Evolutionary conservation across 2,113 vertebrate genomes (phyloP).

Genomic region (Cettia cetti): DNA sequence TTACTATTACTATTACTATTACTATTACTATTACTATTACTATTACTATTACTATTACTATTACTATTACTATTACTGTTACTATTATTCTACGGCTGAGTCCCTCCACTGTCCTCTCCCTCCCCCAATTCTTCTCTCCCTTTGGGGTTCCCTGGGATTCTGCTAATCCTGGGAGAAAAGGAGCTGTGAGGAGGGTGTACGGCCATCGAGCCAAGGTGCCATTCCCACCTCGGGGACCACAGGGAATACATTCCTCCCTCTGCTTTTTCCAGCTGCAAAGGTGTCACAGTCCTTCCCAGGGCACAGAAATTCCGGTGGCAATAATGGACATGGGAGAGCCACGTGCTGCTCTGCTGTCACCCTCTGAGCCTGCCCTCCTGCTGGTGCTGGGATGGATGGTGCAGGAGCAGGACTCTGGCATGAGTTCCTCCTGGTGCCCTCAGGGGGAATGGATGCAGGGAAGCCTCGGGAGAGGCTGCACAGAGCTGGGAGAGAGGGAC

Average conservation of each 20-base stretch:
- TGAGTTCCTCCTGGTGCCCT: neutral
- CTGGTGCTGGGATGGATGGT: neutral
- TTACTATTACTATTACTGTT: neutral
- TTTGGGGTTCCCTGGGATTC: neutral
- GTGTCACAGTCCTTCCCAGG: neutral
- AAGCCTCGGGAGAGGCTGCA: neutral
- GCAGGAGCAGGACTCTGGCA: rapidly evolving
- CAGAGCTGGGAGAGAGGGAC: neutral
- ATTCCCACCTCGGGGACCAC: neutral
- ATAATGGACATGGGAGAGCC: rapidly evolving
- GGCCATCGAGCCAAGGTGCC: neutral
- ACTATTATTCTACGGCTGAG: neutral
- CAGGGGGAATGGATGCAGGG: neutral
- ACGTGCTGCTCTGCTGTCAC: rapidly evolving
- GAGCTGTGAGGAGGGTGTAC: neutral
- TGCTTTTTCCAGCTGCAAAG: neutral
- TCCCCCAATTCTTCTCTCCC: neutral
- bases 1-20: too few species aligned
- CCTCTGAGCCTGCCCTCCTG: neutral
- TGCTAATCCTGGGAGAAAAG: neutral
- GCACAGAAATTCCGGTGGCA: rapidly evolving
- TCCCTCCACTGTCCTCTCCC: neutral
- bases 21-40: too few species aligned
- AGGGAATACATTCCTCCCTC: neutral
- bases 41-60: too few species aligned